phyloP scores from a whole-genome alignment of 2,888 invertebrate species.

The Erebia aethiops region DNA sequence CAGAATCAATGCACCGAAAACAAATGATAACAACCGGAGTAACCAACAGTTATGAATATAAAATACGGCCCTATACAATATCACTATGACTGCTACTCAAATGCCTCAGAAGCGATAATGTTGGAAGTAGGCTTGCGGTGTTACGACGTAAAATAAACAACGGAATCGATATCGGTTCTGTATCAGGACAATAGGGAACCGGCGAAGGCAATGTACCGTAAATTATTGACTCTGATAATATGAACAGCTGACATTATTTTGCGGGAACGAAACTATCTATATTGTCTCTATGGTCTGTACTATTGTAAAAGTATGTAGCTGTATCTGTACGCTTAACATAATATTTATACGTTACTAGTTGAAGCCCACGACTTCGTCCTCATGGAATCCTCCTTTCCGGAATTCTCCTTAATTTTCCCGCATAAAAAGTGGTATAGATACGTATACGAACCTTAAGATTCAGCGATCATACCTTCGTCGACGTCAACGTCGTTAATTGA shows the following conservation, averaged over 20 bases:
- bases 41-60: slow-evolving; percentile 26
- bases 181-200: slow-evolving; percentile 40
- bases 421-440: too few relatives aligned
- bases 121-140: slow-evolving; percentile 40
- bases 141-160: slow-evolving; percentile 38
- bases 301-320: slow-evolving; percentile 6
- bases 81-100: slow-evolving; percentile 27
- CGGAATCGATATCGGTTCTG: slow-evolving; percentile 32
- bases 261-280: slow-evolving; percentile 33
- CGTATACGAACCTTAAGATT: too few relatives aligned
- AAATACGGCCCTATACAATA: slow-evolving; percentile 15
- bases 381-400: too few relatives aligned
- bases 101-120: slow-evolving; percentile 35
- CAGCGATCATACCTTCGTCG: too few relatives aligned
- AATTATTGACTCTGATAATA: slow-evolving; percentile 41
- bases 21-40: slow-evolving; percentile 17
- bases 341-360: neutral
- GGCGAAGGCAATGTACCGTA: slow-evolving; percentile 38
- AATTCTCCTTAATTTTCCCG: too few relatives aligned
- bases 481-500: too few relatives aligned
- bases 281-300: neutral
- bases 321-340: neutral
- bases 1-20: slow-evolving; percentile 18
- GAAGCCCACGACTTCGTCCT: too few relatives aligned
- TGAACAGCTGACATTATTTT: slow-evolving; percentile 37